Conservation (phyloP, 1,140 invertebrate genomes). For the Brachionus rotundiformis region DNA sequence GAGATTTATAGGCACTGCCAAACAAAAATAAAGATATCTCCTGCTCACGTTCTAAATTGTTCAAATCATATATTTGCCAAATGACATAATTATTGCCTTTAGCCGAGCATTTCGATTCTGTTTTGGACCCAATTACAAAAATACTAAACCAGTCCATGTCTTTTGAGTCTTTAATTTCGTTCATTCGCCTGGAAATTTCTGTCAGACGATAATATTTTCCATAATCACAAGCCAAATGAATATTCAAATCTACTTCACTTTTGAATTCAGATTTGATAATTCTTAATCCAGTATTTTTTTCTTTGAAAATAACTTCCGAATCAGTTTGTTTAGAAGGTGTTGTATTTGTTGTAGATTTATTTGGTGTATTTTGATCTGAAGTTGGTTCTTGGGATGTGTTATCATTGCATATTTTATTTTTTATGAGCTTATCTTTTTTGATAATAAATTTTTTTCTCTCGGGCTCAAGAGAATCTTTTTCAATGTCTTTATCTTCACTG, state of each 20-base stretch:
- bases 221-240: conserved; percentile 44
- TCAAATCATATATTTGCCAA: conserved; percentile 43
- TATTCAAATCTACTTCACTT: conserved; percentile 27
- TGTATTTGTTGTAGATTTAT: neutral
- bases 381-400: neutral
- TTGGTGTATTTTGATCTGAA: neutral
- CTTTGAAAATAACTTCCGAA: conserved; percentile 5
- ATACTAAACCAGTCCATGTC: conserved; percentile 48
- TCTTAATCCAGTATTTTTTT: conserved; percentile 46
- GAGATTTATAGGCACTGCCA: conserved; percentile 27
- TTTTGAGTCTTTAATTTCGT: conserved; percentile 36
- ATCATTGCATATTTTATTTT: neutral
- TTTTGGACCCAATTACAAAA: conserved; percentile 50
- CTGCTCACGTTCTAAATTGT: conserved; percentile 46
- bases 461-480: neutral
- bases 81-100: conserved; percentile 49
- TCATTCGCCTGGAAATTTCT: conserved; percentile 7
- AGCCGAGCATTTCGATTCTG: conserved; percentile 36
- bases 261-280: conserved; percentile 40
- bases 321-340: neutral
- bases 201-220: conserved; percentile 37
- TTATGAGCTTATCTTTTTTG: conserved; percentile 29
- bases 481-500: neutral
- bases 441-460: conserved; percentile 39
- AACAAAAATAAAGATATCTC: conserved; percentile 37